Percentiles rank a stretch among this genome's conserved stretches.
phyloP scores from a whole-genome alignment of 2,113 vertebrate genomes.

The Neodon shergylaensis region DNA sequence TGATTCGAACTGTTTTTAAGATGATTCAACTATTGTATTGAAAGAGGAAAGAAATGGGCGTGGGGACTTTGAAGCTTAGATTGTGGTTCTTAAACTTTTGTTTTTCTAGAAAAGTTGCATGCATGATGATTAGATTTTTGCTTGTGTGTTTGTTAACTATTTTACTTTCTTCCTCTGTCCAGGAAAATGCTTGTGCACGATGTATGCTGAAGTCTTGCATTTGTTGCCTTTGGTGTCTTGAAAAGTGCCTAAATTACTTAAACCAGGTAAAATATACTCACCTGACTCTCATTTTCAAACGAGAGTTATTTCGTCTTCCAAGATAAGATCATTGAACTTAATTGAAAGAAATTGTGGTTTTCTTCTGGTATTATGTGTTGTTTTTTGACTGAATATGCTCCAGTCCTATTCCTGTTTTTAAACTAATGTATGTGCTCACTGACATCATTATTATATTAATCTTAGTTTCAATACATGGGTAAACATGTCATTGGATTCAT shows the following conservation, averaged over 20 bases:
- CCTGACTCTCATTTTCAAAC: constrained; percentile 19
- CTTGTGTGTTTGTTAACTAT: constrained; percentile 51
- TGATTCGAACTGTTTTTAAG: constrained; percentile 21
- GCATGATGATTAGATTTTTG: neutral
- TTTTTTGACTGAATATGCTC: constrained; percentile 24
- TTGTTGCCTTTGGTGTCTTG: constrained; percentile 99
- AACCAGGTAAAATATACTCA: constrained; percentile 92
- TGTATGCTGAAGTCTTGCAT: constrained; percentile 97
- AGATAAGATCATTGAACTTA: constrained; percentile 43
- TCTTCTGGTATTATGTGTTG: neutral
- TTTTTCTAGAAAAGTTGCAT: neutral
- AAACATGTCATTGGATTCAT: constrained; percentile 47
- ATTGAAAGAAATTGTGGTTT: constrained; percentile 32
- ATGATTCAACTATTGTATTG: constrained; percentile 6
- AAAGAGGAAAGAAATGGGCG: neutral
- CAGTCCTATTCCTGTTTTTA: constrained; percentile 53
- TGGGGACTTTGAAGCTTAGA: neutral
- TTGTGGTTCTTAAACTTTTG: neutral
- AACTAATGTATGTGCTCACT: neutral
- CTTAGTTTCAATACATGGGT: constrained; percentile 39
- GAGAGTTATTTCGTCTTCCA: constrained; percentile 8
- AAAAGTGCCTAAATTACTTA: constrained; percentile 99
- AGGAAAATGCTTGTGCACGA: constrained; percentile 97
- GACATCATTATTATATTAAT: neutral
- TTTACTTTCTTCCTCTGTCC: constrained; percentile 3